Evolutionary conservation across 2,797 vertebrate species (phyloP), one percentile per base, ranked within the genome.

Genomic region (Microctenopoma stevenorrisi): DNA sequence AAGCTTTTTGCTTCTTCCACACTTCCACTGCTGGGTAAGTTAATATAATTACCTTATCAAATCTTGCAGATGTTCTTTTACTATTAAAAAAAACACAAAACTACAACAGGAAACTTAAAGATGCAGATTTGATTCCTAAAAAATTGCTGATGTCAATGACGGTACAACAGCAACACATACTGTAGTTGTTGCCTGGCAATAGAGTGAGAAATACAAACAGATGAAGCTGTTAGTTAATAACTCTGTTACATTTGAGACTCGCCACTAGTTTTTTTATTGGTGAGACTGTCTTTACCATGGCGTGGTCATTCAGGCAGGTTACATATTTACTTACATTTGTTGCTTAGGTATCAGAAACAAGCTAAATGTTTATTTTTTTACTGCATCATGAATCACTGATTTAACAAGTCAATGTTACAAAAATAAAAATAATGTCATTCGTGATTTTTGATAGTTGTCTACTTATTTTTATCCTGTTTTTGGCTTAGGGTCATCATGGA

Each of bases 21-120:
- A 18, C 50, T 4, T 64, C 5, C 26, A 5, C 37, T 35, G 5
- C 33, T 6, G 4, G 66, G 87, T 87, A 52, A 82, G 89, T 79
- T 15, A 43, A 62, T 62, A 26, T 37, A 5, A 40, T 54, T 15
- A 33, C 11, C 3, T 62, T 50, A 30, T 72, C 42, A 56, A 33
- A 50, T 4, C 0, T 48, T 42, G 9, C 11, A 42, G 12, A 33
- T 22, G 22, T 72, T 1, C n/a, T 65, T 46, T 37, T 68, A 15
- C 18, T 0, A 0, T 35, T 56, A 16, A 26, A 48, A 37, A 37
- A 30, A 30, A 30, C 4, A 4, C 28, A 4, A 30, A 30, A 38
- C 9, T 38, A 8, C 37, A 38, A 38, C 10, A 38, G 4, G 22
- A 22, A 22, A 22, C 22, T 22, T 22, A 22, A 22, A 22, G 22